These are phyloP conservation scores for Bambusicola thoracicus DNA, from an alignment of 2,113 vertebrate genomes.

Conservation along the genomic window DNA sequence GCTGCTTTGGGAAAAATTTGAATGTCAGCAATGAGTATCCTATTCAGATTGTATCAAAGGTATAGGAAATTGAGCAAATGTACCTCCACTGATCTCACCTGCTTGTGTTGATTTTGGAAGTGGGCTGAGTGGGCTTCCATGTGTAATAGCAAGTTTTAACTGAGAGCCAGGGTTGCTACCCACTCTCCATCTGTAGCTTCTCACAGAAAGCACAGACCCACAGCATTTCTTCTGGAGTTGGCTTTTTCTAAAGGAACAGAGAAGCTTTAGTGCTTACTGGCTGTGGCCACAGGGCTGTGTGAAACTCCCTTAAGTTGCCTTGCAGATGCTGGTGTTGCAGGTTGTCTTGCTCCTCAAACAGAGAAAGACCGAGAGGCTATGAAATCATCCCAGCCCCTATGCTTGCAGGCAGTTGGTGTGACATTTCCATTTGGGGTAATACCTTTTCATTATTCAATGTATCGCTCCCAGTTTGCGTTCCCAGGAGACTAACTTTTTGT, in stretches of 20 bases:
- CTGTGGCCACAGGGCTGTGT: not conserved
- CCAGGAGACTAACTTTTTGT: not conserved
- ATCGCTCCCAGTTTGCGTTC: not conserved
- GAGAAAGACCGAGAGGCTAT: not conserved
- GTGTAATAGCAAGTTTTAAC: not conserved
- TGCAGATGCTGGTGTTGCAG: accelerated
- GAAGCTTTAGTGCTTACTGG: not conserved
- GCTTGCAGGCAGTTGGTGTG: not conserved
- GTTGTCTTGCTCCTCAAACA: not conserved
- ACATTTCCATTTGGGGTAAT: not conserved
- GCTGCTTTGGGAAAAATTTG: not conserved
- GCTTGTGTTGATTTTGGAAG: accelerated
- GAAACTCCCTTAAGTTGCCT: not conserved
- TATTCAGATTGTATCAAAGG: not conserved
- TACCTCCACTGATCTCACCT: not conserved
- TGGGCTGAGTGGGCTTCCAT: not conserved
- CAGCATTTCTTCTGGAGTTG: not conserved
- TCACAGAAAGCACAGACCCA: not conserved
- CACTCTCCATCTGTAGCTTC: not conserved
- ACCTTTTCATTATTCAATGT: not conserved
- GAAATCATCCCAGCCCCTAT: not conserved
- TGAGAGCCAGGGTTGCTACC: not conserved
- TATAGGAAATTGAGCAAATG: not conserved
- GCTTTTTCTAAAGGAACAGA: not conserved
- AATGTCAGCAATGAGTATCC: not conserved